Base-by-base conservation (phyloP, 2,797 vertebrate species). In the Tiaroga cobitis region DNA sequence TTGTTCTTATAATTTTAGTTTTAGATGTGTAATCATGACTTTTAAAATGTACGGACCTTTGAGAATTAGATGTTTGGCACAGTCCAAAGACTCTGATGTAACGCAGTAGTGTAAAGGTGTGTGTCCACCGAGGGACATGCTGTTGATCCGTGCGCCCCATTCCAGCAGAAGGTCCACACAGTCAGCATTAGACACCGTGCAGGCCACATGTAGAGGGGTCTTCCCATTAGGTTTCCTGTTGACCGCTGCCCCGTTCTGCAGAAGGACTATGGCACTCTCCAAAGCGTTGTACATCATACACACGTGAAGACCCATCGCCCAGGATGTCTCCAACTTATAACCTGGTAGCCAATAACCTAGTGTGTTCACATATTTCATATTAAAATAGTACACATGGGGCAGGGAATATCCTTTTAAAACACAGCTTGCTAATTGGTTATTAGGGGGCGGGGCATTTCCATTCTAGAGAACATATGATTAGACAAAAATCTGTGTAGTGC, bases 321-420 rank as follows among this genome's bases (percentile, higher is more conserved):
- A 99, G 8, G 98, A 99, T 81, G 93, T 96, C 88, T 98, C 97
- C 88, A 99, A 89, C 90, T 98, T 98, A 91, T 99, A 96, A 86
- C 95, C 96, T 16, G 98, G 98, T 83, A 99, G 88, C 98, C 98
- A 99, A 84, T 97, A 98, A 75, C 98, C 98, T 99, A 83, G 0
- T 82, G 78, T 74, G 26, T 51, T 13, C 8, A 75, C 21, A 26
- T 77, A 59, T 26, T 37, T 76, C 74, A 37, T 56, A 59, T 37
- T 39, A 18, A 77, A 59, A 8, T 9, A 26, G 32, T 13, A 18
- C 2, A 56, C 3, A 34, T 21, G 26, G 18, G 5, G 2, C 16
- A 32, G 26, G 26, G 29, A 32, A 32, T 32, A 37, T 8, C 21
- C 29, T 76, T 63, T 74, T 24, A 56, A 9, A 77, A 39, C 32